Conservation (phyloP, 1,140 invertebrate species). For the Ridgeia piscesae region DNA sequence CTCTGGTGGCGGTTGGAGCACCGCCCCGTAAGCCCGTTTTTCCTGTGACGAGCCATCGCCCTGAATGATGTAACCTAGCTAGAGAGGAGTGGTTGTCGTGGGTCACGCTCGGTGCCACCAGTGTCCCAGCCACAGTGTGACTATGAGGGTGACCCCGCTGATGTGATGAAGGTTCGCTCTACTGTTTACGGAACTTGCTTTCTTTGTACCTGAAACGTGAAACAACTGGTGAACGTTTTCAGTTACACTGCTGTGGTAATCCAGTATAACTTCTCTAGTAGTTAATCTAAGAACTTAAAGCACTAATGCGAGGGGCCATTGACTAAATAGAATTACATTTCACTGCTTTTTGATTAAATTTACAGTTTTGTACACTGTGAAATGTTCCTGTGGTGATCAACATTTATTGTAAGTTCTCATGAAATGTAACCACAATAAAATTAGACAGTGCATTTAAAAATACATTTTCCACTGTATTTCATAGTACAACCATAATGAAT, state of each 20-base stretch:
- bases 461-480: not conserved
- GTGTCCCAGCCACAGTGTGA: not conserved
- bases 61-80: not conserved
- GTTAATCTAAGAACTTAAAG: not conserved
- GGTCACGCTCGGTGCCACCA: not conserved
- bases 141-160: not conserved
- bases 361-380: too few relatives aligned
- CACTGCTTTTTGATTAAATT: too few relatives aligned
- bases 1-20: not conserved
- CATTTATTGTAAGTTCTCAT: too few relatives aligned
- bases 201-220: not conserved
- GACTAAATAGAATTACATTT: too few relatives aligned
- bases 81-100: not conserved
- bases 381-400: too few relatives aligned
- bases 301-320: too few relatives aligned
- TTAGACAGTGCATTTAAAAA: too few relatives aligned
- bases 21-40: not conserved
- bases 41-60: not conserved
- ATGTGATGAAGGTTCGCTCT: not conserved
- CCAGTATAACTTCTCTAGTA: too few relatives aligned
- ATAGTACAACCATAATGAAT: not conserved
- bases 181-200: not conserved
- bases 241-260: not conserved
- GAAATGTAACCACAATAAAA: too few relatives aligned
- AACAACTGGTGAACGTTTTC: not conserved